Evolutionary conservation across 1,140 invertebrate species (phyloP).

Genomic region (Portunus trituberculatus): DNA sequence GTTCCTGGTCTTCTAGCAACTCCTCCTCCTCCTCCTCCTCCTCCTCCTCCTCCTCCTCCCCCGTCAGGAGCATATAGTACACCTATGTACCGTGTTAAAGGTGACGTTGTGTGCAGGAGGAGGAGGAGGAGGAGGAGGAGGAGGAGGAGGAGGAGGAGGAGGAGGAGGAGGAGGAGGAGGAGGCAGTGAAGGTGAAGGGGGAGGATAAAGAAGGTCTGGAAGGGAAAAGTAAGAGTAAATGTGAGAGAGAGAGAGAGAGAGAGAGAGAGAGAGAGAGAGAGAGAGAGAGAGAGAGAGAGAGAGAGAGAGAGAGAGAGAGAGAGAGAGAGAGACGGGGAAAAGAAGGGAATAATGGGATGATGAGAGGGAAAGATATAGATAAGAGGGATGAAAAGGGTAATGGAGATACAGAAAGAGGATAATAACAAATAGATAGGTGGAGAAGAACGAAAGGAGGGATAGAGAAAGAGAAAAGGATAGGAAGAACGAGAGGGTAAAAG

Average conservation of each 20-base stretch:
- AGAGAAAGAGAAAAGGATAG: conserved; percentile 13
- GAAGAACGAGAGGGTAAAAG: too few species aligned
- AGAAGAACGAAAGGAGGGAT: background rate
- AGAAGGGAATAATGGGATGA: background rate
- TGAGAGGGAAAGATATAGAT: background rate
- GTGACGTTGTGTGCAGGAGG: background rate
- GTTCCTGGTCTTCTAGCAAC: too few species aligned
- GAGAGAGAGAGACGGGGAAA: background rate
- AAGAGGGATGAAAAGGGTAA: conserved; percentile 7
- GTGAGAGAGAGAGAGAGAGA: conserved; percentile 42
- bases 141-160: background rate
- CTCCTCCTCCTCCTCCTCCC: background rate
- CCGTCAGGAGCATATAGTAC: background rate
- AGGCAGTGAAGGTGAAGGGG: background rate
- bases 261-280: conserved; percentile 39
- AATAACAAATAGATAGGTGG: background rate
- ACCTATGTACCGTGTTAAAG: background rate
- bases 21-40: background rate
- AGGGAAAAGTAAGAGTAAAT: background rate
- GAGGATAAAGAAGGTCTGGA: background rate
- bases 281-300: conserved; percentile 55
- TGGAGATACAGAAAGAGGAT: conserved; percentile 12
- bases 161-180: background rate
- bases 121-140: background rate
- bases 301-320: conserved; percentile 42